These are phyloP conservation scores for Papilio dardanus DNA, from an alignment of 1,140 invertebrate species.

Conservation along the genomic window DNA sequence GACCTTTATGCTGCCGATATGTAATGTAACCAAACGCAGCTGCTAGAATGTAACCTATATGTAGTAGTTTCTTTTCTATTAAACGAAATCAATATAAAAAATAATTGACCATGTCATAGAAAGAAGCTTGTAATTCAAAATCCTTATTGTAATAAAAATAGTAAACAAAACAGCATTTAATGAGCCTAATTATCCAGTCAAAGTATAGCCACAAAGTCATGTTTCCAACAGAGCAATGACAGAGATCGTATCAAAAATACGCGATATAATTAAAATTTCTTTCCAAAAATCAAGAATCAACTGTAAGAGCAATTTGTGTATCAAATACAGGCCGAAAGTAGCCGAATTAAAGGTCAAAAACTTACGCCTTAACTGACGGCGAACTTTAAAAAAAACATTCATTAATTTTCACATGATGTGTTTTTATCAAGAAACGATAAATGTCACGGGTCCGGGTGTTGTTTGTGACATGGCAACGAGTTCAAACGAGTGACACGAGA, in stretches of 20 bases:
- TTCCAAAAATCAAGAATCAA: not conserved
- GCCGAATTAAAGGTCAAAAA: conserved; percentile 19
- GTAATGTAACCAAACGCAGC: no score
- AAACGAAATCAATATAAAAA: no score
- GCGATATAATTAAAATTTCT: conserved; percentile 5
- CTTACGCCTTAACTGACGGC: not conserved
- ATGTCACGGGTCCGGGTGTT: not conserved
- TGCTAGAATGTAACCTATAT: no score
- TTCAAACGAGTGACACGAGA: not conserved
- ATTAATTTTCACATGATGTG: conserved; percentile 25
- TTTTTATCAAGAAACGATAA: conserved; percentile 19
- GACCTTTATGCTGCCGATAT: no score
- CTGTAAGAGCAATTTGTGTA: conserved; percentile 21
- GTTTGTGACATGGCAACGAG: conserved; percentile 6
- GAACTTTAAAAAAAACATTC: conserved; percentile 15
- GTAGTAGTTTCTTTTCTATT: no score
- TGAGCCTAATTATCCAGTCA: no score
- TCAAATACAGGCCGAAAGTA: conserved; percentile 18
- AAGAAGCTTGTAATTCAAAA: no score
- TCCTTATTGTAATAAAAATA: no score
- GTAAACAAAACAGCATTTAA: no score
- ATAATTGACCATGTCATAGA: no score
- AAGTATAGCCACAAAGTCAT: not conserved
- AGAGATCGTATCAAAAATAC: not conserved
- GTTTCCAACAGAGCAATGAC: not conserved